Evolutionary conservation across 2,888 invertebrate genomes (phyloP).

Genomic region (Hipparchia sbordonii): DNA sequence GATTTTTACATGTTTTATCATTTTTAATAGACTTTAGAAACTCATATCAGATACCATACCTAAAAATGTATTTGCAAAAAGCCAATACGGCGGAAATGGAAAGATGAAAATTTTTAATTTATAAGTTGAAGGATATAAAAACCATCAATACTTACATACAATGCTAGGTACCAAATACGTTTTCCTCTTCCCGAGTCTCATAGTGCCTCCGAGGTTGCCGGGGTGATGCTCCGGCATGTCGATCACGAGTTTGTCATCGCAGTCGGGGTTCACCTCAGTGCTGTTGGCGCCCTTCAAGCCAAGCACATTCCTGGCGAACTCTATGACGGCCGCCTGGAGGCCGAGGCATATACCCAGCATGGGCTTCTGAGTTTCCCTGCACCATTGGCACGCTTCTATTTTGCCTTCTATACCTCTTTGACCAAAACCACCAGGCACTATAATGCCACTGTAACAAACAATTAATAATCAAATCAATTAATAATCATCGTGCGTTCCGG

Average conservation of each 20-base stretch:
- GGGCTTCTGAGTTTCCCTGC: slow-evolving; percentile 94
- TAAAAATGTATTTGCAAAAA: no score
- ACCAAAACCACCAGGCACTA: slow-evolving; percentile 99
- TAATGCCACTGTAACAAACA: slow-evolving; percentile 87
- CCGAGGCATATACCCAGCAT: slow-evolving; percentile 99
- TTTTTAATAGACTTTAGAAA: no score
- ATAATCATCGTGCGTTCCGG: no score
- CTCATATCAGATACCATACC: no score
- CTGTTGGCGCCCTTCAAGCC: slow-evolving; percentile 90
- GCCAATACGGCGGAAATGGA: no score
- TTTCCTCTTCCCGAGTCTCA: slow-evolving; percentile 97
- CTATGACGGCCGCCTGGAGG: slow-evolving; percentile 97
- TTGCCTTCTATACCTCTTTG: slow-evolving; percentile 98
- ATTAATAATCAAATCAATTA: background rate
- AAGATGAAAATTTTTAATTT: no score
- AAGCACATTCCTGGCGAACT: slow-evolving; percentile 94
- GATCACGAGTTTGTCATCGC: slow-evolving; percentile 92
- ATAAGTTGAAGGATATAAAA: background rate
- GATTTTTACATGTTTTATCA: no score
- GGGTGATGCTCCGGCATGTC: slow-evolving; percentile 99
- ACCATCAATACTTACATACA: slow-evolving; percentile 81
- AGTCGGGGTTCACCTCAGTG: slow-evolving; percentile 91
- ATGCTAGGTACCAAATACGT: slow-evolving; percentile 89
- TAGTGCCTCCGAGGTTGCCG: slow-evolving; percentile 97
- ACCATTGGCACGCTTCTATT: slow-evolving; percentile 96